Evolutionary conservation across 2,113 vertebrate genomes (phyloP).

Genomic region (Amazona guildingii): DNA sequence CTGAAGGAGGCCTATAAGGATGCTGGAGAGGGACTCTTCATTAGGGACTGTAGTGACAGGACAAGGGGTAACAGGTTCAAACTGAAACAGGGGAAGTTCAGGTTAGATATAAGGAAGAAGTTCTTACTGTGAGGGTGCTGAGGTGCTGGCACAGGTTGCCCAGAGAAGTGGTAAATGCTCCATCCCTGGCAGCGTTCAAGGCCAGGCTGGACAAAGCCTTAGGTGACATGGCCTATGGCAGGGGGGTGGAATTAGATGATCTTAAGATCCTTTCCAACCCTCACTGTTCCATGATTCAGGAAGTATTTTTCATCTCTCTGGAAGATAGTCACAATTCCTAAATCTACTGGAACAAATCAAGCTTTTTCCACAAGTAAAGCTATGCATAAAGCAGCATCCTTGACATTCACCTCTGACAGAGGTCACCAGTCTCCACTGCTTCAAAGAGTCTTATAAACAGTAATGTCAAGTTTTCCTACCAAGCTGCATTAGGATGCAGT

Average conservation of each 20-base stretch:
- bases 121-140: not conserved
- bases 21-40: too few relatives aligned
- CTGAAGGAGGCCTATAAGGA: too few relatives aligned
- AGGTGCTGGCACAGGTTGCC: not conserved
- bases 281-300: not conserved
- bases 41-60: not conserved
- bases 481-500: not conserved
- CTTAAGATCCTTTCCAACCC: not conserved
- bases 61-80: not conserved
- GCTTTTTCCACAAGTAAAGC: not conserved
- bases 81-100: not conserved
- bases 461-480: not conserved
- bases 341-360: not conserved
- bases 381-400: not conserved
- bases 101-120: not conserved
- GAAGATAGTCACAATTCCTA: not conserved
- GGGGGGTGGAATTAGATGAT: not conserved
- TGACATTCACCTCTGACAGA: not conserved
- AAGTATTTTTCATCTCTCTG: not conserved
- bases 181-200: not conserved
- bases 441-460: not conserved
- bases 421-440: not conserved
- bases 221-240: not conserved
- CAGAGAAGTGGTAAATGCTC: not conserved
- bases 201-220: not conserved